Conservation (phyloP, 2,113 vertebrate species). For the Tricholaema leucomelas region DNA sequence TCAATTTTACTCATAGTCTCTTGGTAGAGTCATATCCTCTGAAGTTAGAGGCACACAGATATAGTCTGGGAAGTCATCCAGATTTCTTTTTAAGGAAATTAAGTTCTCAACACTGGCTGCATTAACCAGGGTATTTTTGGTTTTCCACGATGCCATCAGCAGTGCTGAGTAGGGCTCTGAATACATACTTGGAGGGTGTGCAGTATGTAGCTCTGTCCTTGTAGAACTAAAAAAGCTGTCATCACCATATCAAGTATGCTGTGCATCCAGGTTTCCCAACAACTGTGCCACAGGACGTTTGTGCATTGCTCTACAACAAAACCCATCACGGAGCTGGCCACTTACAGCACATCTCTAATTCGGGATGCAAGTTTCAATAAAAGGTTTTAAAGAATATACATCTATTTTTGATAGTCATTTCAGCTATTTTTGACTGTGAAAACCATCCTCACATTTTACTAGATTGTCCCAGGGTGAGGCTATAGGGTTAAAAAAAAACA, state of each 20-base stretch:
- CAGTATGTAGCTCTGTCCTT: neutral
- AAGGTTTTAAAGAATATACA: neutral
- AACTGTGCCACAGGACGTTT: neutral
- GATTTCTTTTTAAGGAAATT: conserved; percentile 29
- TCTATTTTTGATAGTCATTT: neutral
- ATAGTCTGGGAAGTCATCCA: neutral
- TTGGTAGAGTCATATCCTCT: neutral
- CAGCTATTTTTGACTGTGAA: neutral
- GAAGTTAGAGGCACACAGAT: neutral
- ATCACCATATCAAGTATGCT: neutral
- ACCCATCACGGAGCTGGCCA: neutral
- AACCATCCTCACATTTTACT: neutral
- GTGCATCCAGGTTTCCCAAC: neutral
- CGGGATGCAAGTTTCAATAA: neutral
- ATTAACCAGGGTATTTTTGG: neutral
- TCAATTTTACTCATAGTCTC: neutral
- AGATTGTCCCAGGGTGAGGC: too few relatives aligned
- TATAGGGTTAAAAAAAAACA: too few relatives aligned
- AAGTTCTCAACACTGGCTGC: conserved; percentile 10
- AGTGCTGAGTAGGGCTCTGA: neutral
- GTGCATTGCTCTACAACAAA: neutral
- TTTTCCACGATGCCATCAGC: neutral
- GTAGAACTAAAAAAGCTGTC: conserved; percentile 1
- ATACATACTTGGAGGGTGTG: neutral
- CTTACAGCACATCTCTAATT: neutral